phyloP scores from a whole-genome alignment of 1,140 invertebrate genomes.

The Cyclina sinensis region DNA sequence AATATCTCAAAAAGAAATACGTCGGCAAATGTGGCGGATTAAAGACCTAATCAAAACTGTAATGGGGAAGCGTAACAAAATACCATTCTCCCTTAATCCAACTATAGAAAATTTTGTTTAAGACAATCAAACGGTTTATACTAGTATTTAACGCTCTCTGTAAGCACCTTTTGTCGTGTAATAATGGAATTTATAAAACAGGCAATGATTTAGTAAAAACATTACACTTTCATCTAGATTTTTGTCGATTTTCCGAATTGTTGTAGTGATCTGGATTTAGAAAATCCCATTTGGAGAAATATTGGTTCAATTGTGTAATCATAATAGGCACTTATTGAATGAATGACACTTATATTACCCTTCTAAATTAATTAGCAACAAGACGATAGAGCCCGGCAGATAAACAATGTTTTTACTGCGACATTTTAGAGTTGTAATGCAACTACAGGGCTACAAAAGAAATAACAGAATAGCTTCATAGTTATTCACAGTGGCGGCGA shows the following conservation, averaged over 20 bases:
- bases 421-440: constrained; percentile 37
- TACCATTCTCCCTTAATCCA: constrained; percentile 54
- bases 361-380: constrained; percentile 54
- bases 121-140: constrained; percentile 53
- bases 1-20: not conserved
- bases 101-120: constrained; percentile 44
- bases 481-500: constrained; percentile 10
- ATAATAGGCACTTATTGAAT: not conserved
- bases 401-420: constrained; percentile 20
- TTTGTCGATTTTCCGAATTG: constrained; percentile 39
- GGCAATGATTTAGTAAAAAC: constrained; percentile 55
- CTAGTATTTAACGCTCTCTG: constrained; percentile 15
- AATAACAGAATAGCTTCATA: constrained; percentile 5
- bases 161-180: not conserved
- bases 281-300: constrained; percentile 48
- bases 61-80: not conserved
- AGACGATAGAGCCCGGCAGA: constrained; percentile 10
- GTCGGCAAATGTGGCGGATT: not conserved
- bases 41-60: constrained; percentile 31
- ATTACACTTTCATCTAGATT: constrained; percentile 27
- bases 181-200: constrained; percentile 2
- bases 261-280: not conserved
- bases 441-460: constrained; percentile 9
- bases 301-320: constrained; percentile 45
- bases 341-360: constrained; percentile 49